These are phyloP conservation scores for Lycophotia porphyrea DNA, from an alignment of 2,888 invertebrate species.

Conservation along the genomic window DNA sequence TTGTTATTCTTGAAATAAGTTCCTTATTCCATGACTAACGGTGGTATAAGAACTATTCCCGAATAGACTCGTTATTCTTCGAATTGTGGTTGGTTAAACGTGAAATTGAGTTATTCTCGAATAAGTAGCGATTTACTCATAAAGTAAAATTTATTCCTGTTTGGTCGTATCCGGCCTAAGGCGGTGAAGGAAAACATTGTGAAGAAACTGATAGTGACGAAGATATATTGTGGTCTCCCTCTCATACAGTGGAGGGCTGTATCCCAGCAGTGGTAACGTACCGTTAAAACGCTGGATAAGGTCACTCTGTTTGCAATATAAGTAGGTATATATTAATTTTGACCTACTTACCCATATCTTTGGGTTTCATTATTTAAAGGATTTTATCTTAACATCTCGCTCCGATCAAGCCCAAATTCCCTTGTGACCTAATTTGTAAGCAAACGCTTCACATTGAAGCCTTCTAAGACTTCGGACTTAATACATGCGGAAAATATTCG, in stretches of 20 bases:
- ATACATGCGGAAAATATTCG: not conserved
- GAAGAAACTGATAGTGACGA: not conserved
- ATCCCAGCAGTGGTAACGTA: not conserved
- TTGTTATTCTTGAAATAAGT: too few species aligned
- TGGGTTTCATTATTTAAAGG: not conserved
- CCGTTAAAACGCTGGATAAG: not conserved
- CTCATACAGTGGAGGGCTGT: not conserved
- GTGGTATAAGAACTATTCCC: too few species aligned
- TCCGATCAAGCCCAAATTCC: constrained; percentile 16
- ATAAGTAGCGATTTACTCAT: too few species aligned
- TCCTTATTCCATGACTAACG: too few species aligned
- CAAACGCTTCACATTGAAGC: constrained; percentile 9
- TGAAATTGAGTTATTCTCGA: too few species aligned
- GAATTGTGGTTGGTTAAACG: too few species aligned
- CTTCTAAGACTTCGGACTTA: not conserved
- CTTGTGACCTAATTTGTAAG: constrained; percentile 26
- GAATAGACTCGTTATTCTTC: too few species aligned
- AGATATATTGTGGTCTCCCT: not conserved
- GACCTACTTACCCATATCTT: not conserved
- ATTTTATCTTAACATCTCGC: not conserved
- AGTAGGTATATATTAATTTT: not conserved
- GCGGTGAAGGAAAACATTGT: not conserved
- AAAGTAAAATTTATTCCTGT: too few species aligned
- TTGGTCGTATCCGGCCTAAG: too few species aligned
- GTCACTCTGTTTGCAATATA: not conserved